A percentile compares a stretch with the other conserved stretches of the same genome.
These are phyloP conservation scores for Loris lydekkerianus DNA, from an alignment of 2,797 vertebrate species.

Conservation along the genomic window DNA sequence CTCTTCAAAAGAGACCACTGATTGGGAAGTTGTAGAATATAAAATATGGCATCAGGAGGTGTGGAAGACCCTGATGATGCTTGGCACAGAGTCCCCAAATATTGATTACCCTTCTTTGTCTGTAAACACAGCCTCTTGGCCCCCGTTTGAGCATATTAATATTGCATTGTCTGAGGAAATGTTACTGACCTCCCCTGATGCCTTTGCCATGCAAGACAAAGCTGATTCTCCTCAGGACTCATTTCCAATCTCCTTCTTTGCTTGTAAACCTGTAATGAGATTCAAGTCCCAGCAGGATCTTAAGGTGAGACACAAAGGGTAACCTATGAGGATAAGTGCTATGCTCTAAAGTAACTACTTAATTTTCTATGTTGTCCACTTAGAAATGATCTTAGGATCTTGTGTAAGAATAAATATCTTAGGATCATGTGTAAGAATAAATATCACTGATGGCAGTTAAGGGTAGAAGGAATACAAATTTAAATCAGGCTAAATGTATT, in stretches of 20 bases:
- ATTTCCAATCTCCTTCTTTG: too few relatives aligned
- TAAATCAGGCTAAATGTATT: neutral
- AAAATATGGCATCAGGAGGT: neutral
- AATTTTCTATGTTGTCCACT: neutral
- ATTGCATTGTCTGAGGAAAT: too few relatives aligned
- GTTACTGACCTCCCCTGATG: too few relatives aligned
- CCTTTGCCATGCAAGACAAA: too few relatives aligned
- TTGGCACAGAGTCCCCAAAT: neutral
- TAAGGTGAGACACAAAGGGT: too few relatives aligned
- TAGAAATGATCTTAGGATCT: neutral
- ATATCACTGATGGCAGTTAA: neutral
- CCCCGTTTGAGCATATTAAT: neutral
- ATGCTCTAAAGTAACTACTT: neutral
- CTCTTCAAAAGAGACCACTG: neutral
- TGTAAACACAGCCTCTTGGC: neutral
- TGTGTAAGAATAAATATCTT: neutral
- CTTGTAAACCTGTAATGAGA: too few relatives aligned
- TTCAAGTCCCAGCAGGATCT: too few relatives aligned
- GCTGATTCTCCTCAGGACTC: too few relatives aligned
- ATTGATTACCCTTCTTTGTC: neutral
- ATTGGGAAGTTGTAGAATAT: neutral
- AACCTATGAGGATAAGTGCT: too few relatives aligned
- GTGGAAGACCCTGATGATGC: neutral
- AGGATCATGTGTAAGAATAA: neutral
- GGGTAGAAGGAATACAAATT: neutral